Conservation (phyloP, 2,113 vertebrate genomes). For the Peromyscus leucopus region DNA sequence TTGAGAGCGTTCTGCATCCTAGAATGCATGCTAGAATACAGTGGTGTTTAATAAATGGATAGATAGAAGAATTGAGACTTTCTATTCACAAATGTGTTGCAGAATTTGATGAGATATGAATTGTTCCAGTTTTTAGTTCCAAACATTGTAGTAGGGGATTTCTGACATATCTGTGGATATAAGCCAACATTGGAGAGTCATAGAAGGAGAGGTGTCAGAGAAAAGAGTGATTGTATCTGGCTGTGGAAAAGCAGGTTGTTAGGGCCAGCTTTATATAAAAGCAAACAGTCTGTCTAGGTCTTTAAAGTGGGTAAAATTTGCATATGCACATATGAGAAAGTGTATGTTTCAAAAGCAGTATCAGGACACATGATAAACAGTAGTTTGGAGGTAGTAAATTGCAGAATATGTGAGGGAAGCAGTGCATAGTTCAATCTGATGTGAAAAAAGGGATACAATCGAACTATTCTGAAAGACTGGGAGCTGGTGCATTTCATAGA, state of each 20-base stretch:
- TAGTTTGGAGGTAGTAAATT: neutral
- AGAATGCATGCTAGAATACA: neutral
- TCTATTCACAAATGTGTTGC: neutral
- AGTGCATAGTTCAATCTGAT: neutral
- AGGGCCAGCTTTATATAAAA: neutral
- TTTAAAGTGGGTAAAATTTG: neutral
- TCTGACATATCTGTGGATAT: neutral
- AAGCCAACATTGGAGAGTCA: neutral
- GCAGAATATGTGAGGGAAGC: neutral
- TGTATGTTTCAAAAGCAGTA: neutral
- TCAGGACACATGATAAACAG: neutral
- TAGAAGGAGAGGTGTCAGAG: neutral
- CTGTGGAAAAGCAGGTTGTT: neutral
- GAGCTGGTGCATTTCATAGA: neutral
- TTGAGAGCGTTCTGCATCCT: neutral
- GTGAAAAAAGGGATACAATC: neutral
- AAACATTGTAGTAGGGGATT: neutral
- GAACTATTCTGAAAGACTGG: neutral
- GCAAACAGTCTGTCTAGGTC: neutral
- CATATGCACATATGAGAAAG: neutral
- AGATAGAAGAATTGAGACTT: neutral
- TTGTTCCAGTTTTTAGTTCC: neutral
- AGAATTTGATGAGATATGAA: neutral
- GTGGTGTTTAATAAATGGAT: neutral
- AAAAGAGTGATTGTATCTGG: neutral